These are phyloP conservation scores for Forbesichthys agassizii DNA, from an alignment of 2,113 vertebrate genomes.

Conservation along the genomic window DNA sequence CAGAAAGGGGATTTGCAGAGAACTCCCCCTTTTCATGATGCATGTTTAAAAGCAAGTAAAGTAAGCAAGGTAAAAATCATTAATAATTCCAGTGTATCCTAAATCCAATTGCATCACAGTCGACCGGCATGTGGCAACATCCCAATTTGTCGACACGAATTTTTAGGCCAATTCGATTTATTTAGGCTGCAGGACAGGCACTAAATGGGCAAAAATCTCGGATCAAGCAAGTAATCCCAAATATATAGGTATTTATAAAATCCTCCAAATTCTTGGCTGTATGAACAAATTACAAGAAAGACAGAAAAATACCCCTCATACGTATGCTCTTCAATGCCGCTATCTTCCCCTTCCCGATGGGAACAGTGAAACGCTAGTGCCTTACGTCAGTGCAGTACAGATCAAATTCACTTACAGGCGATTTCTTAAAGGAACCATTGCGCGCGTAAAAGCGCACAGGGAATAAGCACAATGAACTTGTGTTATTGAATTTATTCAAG, in stretches of 20 bases:
- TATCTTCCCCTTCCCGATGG: slow-evolving; percentile 36
- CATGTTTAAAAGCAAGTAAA: slow-evolving; percentile 23
- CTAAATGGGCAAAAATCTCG: slow-evolving; percentile 23
- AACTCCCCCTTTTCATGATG: slow-evolving; percentile 48
- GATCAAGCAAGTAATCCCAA: background rate
- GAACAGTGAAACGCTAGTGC: slow-evolving; percentile 27
- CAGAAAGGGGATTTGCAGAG: slow-evolving; percentile 10
- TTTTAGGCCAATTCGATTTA: slow-evolving; percentile 1
- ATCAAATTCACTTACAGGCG: slow-evolving; percentile 36
- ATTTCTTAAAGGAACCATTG: slow-evolving; percentile 64
- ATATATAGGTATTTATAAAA: background rate
- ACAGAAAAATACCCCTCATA: background rate
- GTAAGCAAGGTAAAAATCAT: slow-evolving; percentile 13
- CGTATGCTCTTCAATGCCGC: slow-evolving; percentile 25
- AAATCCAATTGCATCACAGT: slow-evolving; percentile 16
- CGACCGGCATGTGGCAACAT: background rate
- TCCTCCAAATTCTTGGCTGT: background rate
- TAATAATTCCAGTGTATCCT: slow-evolving; percentile 5
- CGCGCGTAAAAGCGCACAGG: slow-evolving; percentile 39
- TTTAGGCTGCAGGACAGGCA: background rate
- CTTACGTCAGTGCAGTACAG: slow-evolving; percentile 53
- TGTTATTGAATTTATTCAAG: background rate
- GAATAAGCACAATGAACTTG: background rate
- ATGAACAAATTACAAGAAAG: background rate
- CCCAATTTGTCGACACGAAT: slow-evolving; percentile 5